Conservation (phyloP, 2,888 invertebrate genomes). For the Cantharis rufa region DNA sequence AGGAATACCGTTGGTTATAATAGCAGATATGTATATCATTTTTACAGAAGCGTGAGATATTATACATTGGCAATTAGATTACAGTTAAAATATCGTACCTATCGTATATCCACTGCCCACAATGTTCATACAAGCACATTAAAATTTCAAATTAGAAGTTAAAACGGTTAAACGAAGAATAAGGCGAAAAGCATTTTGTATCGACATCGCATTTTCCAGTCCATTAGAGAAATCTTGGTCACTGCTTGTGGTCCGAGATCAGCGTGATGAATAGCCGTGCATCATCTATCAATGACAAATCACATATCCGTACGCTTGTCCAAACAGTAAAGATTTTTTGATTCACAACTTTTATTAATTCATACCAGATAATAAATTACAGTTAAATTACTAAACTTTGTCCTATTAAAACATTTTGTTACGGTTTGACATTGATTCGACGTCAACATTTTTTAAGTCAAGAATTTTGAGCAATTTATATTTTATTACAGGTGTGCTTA, state of each 20-base stretch:
- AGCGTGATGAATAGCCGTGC: slow-evolving; percentile 52
- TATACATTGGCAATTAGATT: slow-evolving; percentile 9
- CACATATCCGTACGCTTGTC: slow-evolving; percentile 49
- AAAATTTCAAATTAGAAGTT: neutral
- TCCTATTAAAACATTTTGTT: neutral
- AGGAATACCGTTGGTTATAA: slow-evolving; percentile 20
- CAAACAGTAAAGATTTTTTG: slow-evolving; percentile 33
- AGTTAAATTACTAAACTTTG: neutral
- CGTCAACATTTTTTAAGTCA: neutral
- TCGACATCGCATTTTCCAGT: slow-evolving; percentile 52
- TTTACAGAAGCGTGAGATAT: slow-evolving; percentile 20
- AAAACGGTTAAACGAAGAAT: slow-evolving; percentile 10
- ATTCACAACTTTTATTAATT: slow-evolving; percentile 39
- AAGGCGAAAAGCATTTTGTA: slow-evolving; percentile 27
- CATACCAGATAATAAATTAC: neutral
- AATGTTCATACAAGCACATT: neutral
- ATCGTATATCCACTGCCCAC: neutral
- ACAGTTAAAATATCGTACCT: slow-evolving; percentile 8
- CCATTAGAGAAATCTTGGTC: slow-evolving; percentile 46
- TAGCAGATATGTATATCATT: slow-evolving; percentile 20
- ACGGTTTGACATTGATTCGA: neutral
- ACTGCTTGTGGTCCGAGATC: slow-evolving; percentile 38
- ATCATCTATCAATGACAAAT: slow-evolving; percentile 58
- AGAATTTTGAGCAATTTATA: neutral
- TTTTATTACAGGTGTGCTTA: too few relatives aligned